phyloP scores from a whole-genome alignment of 2,888 invertebrate genomes.

The Macropis europaea region DNA sequence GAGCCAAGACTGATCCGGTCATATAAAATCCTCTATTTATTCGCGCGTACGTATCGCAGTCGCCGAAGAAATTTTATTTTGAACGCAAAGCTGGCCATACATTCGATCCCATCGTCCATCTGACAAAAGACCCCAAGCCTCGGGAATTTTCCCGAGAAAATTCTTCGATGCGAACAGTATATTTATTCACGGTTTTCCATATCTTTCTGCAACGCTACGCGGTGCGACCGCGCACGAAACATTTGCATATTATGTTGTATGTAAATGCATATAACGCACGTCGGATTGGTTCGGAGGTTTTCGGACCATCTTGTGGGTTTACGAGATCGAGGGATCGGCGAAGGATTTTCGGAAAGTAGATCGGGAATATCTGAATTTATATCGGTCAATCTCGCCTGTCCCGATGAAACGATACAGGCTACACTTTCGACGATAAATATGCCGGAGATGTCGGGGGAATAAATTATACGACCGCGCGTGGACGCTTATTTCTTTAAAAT shows the following conservation, averaged over 20 bases:
- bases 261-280: constrained; percentile 9
- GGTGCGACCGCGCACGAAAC: too few relatives aligned
- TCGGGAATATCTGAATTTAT: neutral
- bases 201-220: neutral
- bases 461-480: too few relatives aligned
- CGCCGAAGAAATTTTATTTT: constrained; percentile 10
- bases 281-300: neutral
- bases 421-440: too few relatives aligned
- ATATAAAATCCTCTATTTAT: constrained; percentile 32
- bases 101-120: neutral
- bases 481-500: too few relatives aligned
- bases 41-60: neutral
- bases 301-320: neutral
- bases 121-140: neutral
- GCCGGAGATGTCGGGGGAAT: too few relatives aligned
- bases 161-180: neutral
- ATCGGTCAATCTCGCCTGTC: neutral
- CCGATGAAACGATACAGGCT: too few relatives aligned
- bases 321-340: neutral
- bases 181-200: constrained; percentile 10
- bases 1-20: constrained; percentile 23
- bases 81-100: neutral
- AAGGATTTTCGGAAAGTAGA: neutral
- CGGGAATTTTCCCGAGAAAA: neutral
- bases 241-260: neutral